Conservation (phyloP, 2,113 vertebrate genomes). For the Butorides virescens region DNA sequence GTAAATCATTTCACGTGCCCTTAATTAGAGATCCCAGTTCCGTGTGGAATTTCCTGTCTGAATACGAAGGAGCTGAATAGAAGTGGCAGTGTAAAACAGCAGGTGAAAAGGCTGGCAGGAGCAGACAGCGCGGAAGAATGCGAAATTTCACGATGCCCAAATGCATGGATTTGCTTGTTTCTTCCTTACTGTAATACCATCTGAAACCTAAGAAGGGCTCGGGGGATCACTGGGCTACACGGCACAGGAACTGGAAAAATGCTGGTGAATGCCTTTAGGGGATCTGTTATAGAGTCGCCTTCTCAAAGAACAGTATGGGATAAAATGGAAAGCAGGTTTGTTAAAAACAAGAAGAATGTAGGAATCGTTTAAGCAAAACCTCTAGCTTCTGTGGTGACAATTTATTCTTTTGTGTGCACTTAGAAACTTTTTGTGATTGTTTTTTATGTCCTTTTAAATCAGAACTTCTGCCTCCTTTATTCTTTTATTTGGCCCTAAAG, state of each 20-base stretch:
- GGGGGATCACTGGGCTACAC: background rate
- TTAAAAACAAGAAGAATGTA: background rate
- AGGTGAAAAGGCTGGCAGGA: background rate
- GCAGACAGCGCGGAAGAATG: background rate
- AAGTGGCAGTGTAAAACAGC: background rate
- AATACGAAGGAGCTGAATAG: background rate
- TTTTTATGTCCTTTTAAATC: background rate
- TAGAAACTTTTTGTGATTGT: background rate
- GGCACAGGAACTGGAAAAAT: background rate
- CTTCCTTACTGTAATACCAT: background rate
- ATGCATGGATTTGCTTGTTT: background rate
- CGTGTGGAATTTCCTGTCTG: conserved; percentile 13
- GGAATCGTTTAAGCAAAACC: background rate
- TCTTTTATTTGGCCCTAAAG: background rate
- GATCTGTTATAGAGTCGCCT: background rate
- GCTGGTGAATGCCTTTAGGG: background rate
- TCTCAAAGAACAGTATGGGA: background rate
- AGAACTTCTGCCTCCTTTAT: background rate
- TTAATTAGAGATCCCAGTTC: background rate
- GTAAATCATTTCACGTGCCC: background rate
- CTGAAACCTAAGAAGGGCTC: background rate
- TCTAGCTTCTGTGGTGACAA: background rate
- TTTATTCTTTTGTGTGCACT: background rate
- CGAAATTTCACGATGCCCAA: background rate
- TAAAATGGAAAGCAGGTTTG: background rate